These are phyloP conservation scores for Pyrocoelia pectoralis DNA, from an alignment of 2,888 invertebrate species.

Conservation along the genomic window DNA sequence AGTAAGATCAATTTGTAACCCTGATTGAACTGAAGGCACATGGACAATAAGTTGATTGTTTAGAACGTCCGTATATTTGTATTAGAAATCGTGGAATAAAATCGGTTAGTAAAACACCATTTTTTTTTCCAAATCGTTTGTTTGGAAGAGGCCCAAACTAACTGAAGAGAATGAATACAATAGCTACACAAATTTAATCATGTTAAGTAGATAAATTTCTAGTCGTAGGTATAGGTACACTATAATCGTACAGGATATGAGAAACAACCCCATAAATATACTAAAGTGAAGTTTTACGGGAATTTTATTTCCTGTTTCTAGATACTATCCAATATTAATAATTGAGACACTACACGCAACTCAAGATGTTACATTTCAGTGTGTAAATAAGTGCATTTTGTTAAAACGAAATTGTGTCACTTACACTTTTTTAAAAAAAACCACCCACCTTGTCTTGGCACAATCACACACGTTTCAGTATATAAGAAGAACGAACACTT, in stretches of 20 bases:
- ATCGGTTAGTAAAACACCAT: too few relatives aligned
- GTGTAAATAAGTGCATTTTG: background rate
- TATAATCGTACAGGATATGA: slow-evolving; percentile 2
- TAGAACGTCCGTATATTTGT: too few relatives aligned
- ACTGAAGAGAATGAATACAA: too few relatives aligned
- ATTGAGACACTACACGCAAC: slow-evolving; percentile 17
- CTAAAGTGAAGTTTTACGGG: slow-evolving; percentile 6
- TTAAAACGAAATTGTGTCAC: background rate
- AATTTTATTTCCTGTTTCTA: slow-evolving; percentile 22
- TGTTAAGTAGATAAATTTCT: background rate
- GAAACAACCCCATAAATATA: slow-evolving; percentile 10
- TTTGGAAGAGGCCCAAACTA: too few relatives aligned
- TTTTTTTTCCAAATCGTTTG: too few relatives aligned
- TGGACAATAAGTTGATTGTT: too few relatives aligned
- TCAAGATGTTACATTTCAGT: background rate
- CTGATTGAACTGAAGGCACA: too few relatives aligned
- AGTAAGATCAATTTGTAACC: too few relatives aligned
- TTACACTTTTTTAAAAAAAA: background rate
- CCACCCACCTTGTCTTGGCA: too few relatives aligned
- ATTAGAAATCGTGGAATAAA: too few relatives aligned
- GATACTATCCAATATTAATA: slow-evolving; percentile 17
- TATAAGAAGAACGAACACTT: background rate
- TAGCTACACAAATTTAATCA: background rate
- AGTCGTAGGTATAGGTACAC: background rate
- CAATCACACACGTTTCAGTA: background rate